Evolutionary conservation across 1,140 invertebrate genomes (phyloP), one percentile per base, ranked within the genome.

Genomic region (Leptonema lineaticorne): DNA sequence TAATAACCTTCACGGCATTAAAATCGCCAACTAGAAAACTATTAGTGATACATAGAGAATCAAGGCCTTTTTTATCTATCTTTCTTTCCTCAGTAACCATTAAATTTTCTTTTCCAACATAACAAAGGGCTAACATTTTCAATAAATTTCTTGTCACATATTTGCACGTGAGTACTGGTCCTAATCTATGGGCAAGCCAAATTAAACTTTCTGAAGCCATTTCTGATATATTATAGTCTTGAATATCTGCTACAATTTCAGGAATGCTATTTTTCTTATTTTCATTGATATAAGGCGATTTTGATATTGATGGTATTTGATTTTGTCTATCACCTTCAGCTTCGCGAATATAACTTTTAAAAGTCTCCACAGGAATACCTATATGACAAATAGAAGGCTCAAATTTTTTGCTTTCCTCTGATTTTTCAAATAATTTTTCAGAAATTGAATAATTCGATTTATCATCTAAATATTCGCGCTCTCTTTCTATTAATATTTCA

Each of bases 61-160:
- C 82, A 69, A 88, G 76, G 73, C 81, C 83, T 70, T 82, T 75
- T 24, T 7, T 14, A 11, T 18, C 2, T 57, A 74, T 75, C 27
- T 75, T 71, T 22, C 76, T 76, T 0, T 74, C 75, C n/a, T 78
- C 80, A 46, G 75, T 74, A 1, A 84, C 76, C 41, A 84, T 76
- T 16, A 95, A 81, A 78, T 93, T 94, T 69, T 94, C 91, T 74
- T 88, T 87, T 0, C 93, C 93, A 22, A 94, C 87, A 76, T 97
- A 99, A 79, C 96, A 98, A 0, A 98, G 79, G 0, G 94, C 92
- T 11, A 98, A 79, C 91, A 98, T 97, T 73, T 95, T 88, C 2
- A 99, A 81, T 33, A 99, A 82, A 83, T 98, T 98, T 41, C 93
- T 85, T 0, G 95, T 94, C 22, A 98, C 83, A 82, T 94, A 91